Percentiles rank a stretch among this genome's conserved stretches.
Conservation (phyloP, 2,888 invertebrate genomes). For the Drosophila aldrichi region DNA sequence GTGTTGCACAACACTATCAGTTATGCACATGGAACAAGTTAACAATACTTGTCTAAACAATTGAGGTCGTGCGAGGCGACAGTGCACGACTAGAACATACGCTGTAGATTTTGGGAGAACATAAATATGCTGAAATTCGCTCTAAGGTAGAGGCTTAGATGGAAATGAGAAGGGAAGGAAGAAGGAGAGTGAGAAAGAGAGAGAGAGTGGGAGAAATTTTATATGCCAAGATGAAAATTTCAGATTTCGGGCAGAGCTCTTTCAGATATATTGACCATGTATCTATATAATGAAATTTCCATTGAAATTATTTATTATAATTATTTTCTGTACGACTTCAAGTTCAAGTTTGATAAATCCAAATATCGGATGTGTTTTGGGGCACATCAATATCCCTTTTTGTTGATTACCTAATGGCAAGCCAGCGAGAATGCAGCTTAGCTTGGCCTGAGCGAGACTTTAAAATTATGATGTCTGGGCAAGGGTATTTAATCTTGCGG, state of each 20-base stretch:
- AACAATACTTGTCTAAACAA: constrained; percentile 11
- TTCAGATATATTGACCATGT: neutral
- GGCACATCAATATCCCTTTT: neutral
- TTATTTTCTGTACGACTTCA: neutral
- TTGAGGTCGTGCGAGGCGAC: neutral
- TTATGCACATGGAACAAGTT: neutral
- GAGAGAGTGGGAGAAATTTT: too few relatives aligned
- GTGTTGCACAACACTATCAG: constrained; percentile 3
- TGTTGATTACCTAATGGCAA: neutral
- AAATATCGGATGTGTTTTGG: too few relatives aligned
- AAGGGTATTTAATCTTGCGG: constrained; percentile 27
- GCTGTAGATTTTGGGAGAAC: neutral
- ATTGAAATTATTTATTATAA: too few relatives aligned
- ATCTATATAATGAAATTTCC: neutral
- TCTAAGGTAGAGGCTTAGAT: too few relatives aligned
- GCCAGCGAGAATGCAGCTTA: neutral
- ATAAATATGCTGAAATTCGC: too few relatives aligned
- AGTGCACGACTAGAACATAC: neutral
- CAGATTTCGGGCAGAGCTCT: too few relatives aligned
- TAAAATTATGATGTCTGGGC: neutral
- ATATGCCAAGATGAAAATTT: too few relatives aligned
- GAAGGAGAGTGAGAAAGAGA: neutral
- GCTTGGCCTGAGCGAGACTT: constrained; percentile 1
- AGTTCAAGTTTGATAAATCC: neutral
- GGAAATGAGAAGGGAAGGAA: too few relatives aligned